Conservation (phyloP, 2,113 vertebrate genomes). For the Toxostoma redivivum region DNA sequence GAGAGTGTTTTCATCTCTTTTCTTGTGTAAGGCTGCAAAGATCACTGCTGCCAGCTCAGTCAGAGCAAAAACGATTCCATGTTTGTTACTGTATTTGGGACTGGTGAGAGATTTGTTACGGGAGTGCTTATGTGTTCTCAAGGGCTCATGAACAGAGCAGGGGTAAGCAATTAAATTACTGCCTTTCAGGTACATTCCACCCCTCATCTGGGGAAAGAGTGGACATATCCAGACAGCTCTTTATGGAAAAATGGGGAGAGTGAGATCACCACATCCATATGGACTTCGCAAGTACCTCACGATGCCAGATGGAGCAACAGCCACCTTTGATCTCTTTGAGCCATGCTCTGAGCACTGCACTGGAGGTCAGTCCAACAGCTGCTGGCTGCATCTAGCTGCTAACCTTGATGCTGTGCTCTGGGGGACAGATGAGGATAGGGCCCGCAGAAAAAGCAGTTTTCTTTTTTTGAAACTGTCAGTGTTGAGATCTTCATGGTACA, state of each 20-base stretch:
- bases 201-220: conserved; percentile 95
- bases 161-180: not conserved
- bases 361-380: conserved; percentile 81
- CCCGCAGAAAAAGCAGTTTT: not conserved
- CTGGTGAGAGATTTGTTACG: not conserved
- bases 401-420: not conserved
- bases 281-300: conserved; percentile 93
- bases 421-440: not conserved
- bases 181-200: conserved; percentile 90
- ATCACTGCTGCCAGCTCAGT: not conserved
- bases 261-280: conserved; percentile 88
- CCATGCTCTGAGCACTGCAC: conserved; percentile 86
- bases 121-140: not conserved
- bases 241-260: conserved; percentile 95
- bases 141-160: not conserved
- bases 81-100: not conserved
- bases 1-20: not conserved
- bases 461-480: not conserved
- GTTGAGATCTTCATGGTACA: not conserved
- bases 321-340: conserved; percentile 98
- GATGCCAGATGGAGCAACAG: conserved; percentile 94
- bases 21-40: not conserved
- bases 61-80: not conserved
- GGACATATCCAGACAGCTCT: conserved; percentile 96
- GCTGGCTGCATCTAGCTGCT: not conserved